Base-by-base conservation (phyloP, 2,888 invertebrate genomes). In the Beris morrisii region DNA sequence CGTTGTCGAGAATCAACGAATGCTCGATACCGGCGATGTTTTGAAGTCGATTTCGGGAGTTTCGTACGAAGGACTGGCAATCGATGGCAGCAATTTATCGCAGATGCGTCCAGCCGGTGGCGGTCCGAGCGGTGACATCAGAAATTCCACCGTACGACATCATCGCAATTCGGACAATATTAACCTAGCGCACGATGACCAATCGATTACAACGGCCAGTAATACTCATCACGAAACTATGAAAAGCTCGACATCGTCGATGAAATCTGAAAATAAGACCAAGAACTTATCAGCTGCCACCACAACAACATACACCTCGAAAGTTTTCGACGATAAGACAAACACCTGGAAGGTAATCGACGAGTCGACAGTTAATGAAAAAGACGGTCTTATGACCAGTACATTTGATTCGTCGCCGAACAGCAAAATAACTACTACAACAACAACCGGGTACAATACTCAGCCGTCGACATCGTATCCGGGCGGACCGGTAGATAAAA, bases 311-410 rank as follows among this genome's bases (percentile, higher is more conserved):
- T 72, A 70, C 52, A 72, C 72, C 48, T 70, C 71, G 5, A 71
- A 72, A 64, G 68, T 70, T 28, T 72, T 68, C 64, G 71, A 71
- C 52, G 71, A 70, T 56, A 70, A 71, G 66, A 70, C 72, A 12
- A 71, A 72, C 28, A 69, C 69, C 58, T 72, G 72, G 72, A 69
- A 67, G 64, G 65, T 71, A 44, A 68, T 72, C 55, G 71, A 72
- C 53, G 71, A 71, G 59, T 68, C 71, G 45, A 67, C 67, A 12
- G 69, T 70, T 6, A 71, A 70, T 66, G 70, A 71, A 63, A 70
- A 69, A 28, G 70, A 70, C 67, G 57, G 38, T 9, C 22, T 50
- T 30, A 5, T 55, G 9, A 38, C 7, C 38, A 38, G 9, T 38
- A 38, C 38, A 38, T 43, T 53, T 32, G 58, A 63, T 32, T 55